These are phyloP conservation scores for Gavialis gangeticus DNA, from an alignment of 2,113 vertebrate species.

Conservation along the genomic window DNA sequence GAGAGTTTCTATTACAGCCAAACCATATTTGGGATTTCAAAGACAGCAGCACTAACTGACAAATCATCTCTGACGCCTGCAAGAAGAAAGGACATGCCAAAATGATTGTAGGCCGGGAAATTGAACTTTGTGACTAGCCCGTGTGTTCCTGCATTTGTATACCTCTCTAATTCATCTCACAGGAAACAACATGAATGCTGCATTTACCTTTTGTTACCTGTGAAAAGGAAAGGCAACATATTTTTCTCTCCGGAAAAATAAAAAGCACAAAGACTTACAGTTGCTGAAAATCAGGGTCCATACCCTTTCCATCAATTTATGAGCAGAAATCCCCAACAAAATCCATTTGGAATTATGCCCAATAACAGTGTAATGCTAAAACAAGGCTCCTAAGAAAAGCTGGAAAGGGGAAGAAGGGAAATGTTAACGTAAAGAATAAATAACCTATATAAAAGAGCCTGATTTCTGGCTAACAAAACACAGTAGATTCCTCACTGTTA, in stretches of 20 bases:
- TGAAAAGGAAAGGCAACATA: neutral
- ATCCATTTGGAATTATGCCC: neutral
- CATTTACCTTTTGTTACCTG: conserved; percentile 40
- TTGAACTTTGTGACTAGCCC: neutral
- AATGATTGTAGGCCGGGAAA: neutral
- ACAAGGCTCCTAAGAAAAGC: conserved; percentile 31
- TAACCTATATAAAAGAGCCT: conserved; percentile 1
- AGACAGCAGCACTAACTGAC: neutral
- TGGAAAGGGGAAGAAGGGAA: neutral
- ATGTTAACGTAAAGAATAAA: neutral
- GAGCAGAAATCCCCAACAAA: conserved; percentile 17
- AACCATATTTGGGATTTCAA: neutral
- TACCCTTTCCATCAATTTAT: conserved; percentile 24
- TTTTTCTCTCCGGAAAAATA: neutral
- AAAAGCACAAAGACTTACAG: neutral
- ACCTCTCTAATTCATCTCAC: neutral
- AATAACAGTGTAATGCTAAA: conserved; percentile 37
- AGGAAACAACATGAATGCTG: conserved; percentile 27
- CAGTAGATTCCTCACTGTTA: neutral
- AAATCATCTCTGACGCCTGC: neutral
- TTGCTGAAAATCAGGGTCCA: conserved; percentile 46
- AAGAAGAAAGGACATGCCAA: neutral
- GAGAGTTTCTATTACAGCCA: neutral
- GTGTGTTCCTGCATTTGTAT: neutral
- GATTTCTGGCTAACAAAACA: neutral